These are phyloP conservation scores for Drosophila ironensis DNA, from an alignment of 1,140 invertebrate genomes.

Conservation along the genomic window DNA sequence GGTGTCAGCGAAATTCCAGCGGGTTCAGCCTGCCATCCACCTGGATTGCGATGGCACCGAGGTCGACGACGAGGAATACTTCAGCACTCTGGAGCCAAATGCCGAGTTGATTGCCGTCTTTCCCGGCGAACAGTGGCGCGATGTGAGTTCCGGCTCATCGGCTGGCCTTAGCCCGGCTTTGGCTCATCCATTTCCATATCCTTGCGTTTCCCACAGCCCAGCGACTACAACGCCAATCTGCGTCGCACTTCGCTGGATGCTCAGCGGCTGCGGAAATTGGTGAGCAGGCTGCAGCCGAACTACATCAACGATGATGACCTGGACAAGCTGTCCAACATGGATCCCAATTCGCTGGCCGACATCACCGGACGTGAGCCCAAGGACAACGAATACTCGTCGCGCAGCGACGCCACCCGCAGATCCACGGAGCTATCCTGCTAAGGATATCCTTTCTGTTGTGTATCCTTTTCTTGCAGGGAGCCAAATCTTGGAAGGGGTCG, in stretches of 20 bases:
- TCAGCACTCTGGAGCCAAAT: slow-evolving; percentile 90
- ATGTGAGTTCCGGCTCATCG: slow-evolving; percentile 61
- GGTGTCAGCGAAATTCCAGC: slow-evolving; percentile 86
- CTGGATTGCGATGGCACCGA: slow-evolving; percentile 93
- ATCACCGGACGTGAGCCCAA: slow-evolving; percentile 91
- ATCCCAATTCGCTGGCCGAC: slow-evolving; percentile 90
- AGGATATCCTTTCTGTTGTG: neutral
- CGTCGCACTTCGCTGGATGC: slow-evolving; percentile 83
- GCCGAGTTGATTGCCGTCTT: slow-evolving; percentile 91
- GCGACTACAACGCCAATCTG: slow-evolving; percentile 69
- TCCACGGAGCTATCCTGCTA: slow-evolving; percentile 68
- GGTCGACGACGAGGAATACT: slow-evolving; percentile 94
- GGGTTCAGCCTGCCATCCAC: slow-evolving; percentile 87
- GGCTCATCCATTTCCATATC: neutral
- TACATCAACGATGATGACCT: slow-evolving; percentile 89
- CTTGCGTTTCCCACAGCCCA: slow-evolving; percentile 34
- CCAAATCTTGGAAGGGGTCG: slow-evolving; percentile 1
- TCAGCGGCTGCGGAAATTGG: slow-evolving; percentile 84
- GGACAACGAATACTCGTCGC: slow-evolving; percentile 82
- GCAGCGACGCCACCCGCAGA: slow-evolving; percentile 43
- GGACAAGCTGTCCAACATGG: slow-evolving; percentile 92
- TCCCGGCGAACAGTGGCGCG: slow-evolving; percentile 88
- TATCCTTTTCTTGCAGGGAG: neutral
- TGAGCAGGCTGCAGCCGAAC: slow-evolving; percentile 89
- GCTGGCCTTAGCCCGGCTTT: neutral